These are phyloP conservation scores for Catharus minimus DNA, from an alignment of 2,113 vertebrate genomes.

Conservation along the genomic window DNA sequence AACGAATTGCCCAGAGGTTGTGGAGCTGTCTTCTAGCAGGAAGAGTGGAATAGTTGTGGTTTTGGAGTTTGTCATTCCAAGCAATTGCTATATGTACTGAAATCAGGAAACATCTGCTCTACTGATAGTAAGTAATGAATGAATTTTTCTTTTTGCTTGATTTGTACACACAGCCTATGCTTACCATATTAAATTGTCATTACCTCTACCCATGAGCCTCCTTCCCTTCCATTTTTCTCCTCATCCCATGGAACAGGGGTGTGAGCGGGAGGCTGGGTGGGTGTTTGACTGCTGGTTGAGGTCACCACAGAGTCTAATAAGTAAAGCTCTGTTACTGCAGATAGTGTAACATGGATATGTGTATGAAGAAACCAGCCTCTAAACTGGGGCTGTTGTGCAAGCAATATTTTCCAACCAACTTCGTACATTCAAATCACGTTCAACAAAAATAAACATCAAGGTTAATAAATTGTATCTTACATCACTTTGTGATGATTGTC, in stretches of 20 bases:
- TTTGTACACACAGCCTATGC: not conserved
- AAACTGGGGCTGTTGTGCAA: accelerated
- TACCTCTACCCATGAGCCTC: not conserved
- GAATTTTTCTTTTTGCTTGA: not conserved
- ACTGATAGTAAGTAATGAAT: not conserved
- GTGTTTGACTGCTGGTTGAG: not conserved
- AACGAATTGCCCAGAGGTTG: not conserved
- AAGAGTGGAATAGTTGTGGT: not conserved
- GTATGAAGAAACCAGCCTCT: not conserved
- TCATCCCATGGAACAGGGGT: not conserved
- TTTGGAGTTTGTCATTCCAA: not conserved
- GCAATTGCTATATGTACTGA: not conserved
- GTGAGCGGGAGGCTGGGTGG: accelerated
- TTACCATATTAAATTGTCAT: not conserved
- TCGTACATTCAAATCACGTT: not conserved
- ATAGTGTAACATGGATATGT: not conserved
- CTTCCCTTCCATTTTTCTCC: not conserved
- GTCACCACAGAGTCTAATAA: not conserved
- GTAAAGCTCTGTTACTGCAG: not conserved
- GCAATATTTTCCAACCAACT: not conserved
- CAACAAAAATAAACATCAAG: not conserved
- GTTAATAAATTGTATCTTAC: not conserved
- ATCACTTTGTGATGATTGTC: not conserved
- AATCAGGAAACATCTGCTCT: not conserved
- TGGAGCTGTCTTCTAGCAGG: not conserved